A percentile compares a stretch with the other conserved stretches of the same genome.
phyloP scores from a whole-genome alignment of 2,113 vertebrate species.

The Ceratotherium simum region DNA sequence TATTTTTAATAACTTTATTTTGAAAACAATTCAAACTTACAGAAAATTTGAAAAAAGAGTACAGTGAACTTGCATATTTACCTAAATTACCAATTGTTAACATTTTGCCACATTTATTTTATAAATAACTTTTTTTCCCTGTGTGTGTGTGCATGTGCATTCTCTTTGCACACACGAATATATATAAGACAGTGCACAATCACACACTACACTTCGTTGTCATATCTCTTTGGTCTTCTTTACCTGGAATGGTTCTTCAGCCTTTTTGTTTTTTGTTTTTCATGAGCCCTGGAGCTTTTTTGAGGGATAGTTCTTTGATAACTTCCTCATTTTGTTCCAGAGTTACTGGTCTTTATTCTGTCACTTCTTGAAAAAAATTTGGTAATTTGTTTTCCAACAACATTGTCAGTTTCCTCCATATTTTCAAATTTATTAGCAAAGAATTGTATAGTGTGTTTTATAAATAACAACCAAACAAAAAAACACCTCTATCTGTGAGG shows the following conservation, averaged over 20 bases:
- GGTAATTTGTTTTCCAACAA: slow-evolving; percentile 16
- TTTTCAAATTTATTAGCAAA: slow-evolving; percentile 30
- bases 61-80: not conserved
- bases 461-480: not conserved
- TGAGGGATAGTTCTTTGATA: not conserved
- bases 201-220: not conserved
- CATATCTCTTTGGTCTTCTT: not conserved
- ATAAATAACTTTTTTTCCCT: not conserved
- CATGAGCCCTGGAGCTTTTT: not conserved
- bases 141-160: not conserved
- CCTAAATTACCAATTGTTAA: not conserved
- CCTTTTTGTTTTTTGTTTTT: not conserved
- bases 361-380: not conserved
- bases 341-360: not conserved
- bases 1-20: slow-evolving; percentile 43
- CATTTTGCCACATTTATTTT: slow-evolving; percentile 35
- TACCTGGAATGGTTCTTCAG: not conserved
- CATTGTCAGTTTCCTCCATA: not conserved
- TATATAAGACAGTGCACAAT: not conserved
- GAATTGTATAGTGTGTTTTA: not conserved
- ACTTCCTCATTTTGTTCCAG: not conserved
- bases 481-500: not conserved
- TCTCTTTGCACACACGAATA: not conserved
- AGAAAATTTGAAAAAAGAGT: not conserved
- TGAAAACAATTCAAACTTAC: not conserved